Base-by-base conservation (phyloP, 2,888 invertebrate genomes). In the Melinopterus prodromus region DNA sequence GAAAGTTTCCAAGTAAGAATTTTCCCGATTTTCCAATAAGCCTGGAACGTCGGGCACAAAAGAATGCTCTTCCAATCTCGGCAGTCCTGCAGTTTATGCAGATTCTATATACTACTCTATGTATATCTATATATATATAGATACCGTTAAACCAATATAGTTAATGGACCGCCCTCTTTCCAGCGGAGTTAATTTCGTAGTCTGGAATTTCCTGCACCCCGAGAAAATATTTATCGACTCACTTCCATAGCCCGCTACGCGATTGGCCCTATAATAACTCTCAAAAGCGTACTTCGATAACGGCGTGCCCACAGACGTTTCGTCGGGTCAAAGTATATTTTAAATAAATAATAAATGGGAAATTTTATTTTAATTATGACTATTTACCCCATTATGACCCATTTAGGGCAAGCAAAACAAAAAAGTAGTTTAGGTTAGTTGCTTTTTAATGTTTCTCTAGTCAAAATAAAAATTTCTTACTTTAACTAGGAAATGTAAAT, bases 101-200 rank as follows among this genome's bases (percentile, higher is more conserved):
- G 78, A 80, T 78, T 78, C 78, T 80, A 80, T 80, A 83, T 36
- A 53, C 53, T 9, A 4, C 53, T 12, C 53, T 53, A 7, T 53
- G 9, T 53, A 7, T 53, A 7, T 38, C 38, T 9, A 38, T 53
- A 9, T 53, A 53, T 12, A 53, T 53, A 53, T 12, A 74, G 35
- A 74, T 82, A 82, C 82, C 81, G 78, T 81, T 84, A 83, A 82
- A 83, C 84, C 82, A 84, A 84, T 84, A 84, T 83, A 81, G 84
- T 83, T 84, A 84, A 84, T 84, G 84, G 84, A 84, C 84, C 83
- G 80, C 82, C 80, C 81, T 81, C 82, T 80, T 78, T 12, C 9
- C 38, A 14, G 26, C 71, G 38, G 26, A 72, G 77, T 72, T 80
- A 80, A 80, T 80, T 80, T 37, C 53, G 78, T 53, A 16, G 72